Evolutionary conservation across 1,140 invertebrate genomes (phyloP).

Genomic region (Calephelis nemesis): DNA sequence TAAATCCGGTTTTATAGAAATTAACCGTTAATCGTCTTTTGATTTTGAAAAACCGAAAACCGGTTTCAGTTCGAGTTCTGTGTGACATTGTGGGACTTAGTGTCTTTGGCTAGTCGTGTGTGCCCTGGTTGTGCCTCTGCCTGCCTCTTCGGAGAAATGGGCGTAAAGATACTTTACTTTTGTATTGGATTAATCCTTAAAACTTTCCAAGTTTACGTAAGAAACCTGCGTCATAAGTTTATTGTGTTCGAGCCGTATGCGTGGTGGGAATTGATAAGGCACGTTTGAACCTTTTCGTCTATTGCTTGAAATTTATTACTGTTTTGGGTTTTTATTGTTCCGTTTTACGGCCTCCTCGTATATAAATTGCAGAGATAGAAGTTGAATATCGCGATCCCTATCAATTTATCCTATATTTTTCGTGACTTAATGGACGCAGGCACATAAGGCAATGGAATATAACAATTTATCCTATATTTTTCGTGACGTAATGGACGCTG

Average conservation of each 20-base stretch:
- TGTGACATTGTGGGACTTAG: no score
- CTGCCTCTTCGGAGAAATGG: no score
- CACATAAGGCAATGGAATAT: conserved; percentile 22
- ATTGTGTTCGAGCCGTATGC: conserved; percentile 67
- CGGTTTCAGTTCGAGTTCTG: no score
- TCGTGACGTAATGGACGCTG: not conserved
- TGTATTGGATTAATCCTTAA: conserved; percentile 30
- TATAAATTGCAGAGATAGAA: conserved; percentile 78
- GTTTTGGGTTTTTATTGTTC: conserved; percentile 81
- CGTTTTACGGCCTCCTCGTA: conserved; percentile 77
- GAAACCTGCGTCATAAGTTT: conserved; percentile 71
- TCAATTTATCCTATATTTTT: conserved; percentile 50
- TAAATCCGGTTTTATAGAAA: no score
- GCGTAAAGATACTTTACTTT: no score
- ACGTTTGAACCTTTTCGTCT: conserved; percentile 77
- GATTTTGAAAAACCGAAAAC: no score
- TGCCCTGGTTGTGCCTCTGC: no score
- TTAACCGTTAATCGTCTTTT: no score
- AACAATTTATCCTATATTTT: no score
- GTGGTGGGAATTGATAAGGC: conserved; percentile 78
- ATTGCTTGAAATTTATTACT: conserved; percentile 80
- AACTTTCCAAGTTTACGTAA: conserved; percentile 25
- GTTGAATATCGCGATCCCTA: conserved; percentile 72
- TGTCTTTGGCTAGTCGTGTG: no score
- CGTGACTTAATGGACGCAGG: conserved; percentile 26